A percentile compares a stretch with the other conserved stretches of the same genome.
Conservation (phyloP, 2,797 vertebrate genomes). For the Myripristis jacobus region DNA sequence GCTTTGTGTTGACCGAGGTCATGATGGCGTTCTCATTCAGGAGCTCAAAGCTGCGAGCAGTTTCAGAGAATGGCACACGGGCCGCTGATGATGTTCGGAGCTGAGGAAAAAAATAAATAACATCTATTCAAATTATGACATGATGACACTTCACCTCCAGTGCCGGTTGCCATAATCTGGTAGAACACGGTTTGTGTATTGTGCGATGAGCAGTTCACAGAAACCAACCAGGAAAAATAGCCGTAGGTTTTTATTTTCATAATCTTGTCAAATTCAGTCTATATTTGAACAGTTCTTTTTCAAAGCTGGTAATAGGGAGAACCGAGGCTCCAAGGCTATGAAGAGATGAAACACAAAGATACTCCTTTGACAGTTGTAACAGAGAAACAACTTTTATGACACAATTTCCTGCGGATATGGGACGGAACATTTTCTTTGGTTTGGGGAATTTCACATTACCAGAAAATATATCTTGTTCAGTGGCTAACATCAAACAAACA, state of each 20-base stretch:
- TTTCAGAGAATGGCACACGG: not conserved
- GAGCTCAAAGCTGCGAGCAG: not conserved
- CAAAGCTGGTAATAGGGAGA: not conserved
- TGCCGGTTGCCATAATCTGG: not conserved
- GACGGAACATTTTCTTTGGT: too few species aligned
- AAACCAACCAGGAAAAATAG: too few species aligned
- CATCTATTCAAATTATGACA: not conserved
- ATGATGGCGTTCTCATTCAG: constrained; percentile 18
- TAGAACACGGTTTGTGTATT: too few species aligned
- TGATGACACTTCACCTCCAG: not conserved
- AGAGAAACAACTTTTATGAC: too few species aligned
- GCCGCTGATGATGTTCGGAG: not conserved
- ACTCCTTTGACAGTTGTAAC: too few species aligned
- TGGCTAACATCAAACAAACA: too few species aligned
- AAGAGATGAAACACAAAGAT: too few species aligned
- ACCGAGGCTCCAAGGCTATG: not conserved
- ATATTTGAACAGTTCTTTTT: not conserved
- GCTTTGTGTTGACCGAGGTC: constrained; percentile 38
- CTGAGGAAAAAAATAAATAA: not conserved
- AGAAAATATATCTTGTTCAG: too few species aligned
- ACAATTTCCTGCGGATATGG: too few species aligned
- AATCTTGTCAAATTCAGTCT: not conserved
- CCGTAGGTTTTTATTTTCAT: not conserved
- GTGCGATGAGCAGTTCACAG: too few species aligned
- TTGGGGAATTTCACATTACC: too few species aligned